Evolutionary conservation across 1,140 invertebrate genomes (phyloP).

Genomic region (Holcopasites calliopsidis): DNA sequence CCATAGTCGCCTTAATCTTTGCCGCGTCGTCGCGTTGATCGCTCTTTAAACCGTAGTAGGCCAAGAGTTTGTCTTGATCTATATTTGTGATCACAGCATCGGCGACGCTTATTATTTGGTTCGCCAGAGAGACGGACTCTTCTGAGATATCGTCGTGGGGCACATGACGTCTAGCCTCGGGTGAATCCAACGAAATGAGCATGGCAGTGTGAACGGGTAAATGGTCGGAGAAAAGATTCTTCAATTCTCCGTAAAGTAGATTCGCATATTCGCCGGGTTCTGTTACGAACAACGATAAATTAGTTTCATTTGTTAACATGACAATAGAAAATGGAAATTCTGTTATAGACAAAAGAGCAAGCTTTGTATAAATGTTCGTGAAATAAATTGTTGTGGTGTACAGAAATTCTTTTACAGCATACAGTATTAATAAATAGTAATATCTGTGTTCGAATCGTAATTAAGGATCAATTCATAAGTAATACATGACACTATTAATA

Average conservation of each 20-base stretch:
- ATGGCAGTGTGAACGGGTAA: conserved; percentile 88
- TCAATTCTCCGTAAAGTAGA: conserved; percentile 88
- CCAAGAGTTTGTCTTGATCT: conserved; percentile 87
- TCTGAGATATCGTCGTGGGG: conserved; percentile 80
- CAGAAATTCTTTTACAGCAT: conserved; percentile 8
- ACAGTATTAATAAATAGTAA: background rate
- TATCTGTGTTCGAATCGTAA: background rate
- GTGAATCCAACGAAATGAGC: conserved; percentile 86
- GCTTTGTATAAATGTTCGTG: background rate
- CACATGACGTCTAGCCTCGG: conserved; percentile 77
- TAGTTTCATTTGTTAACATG: conserved; percentile 9
- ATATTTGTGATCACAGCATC: conserved; percentile 86
- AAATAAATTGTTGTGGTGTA: background rate
- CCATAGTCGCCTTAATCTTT: conserved; percentile 91
- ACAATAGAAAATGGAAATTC: background rate
- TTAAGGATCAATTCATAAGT: too few species aligned
- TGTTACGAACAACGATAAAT: conserved; percentile 41
- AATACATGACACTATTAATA: background rate
- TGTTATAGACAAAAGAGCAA: background rate
- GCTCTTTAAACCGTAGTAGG: conserved; percentile 89
- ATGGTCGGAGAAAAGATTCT: conserved; percentile 85
- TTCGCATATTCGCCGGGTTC: conserved; percentile 82
- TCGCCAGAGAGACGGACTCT: conserved; percentile 79
- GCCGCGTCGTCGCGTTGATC: conserved; percentile 87
- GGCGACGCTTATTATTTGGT: conserved; percentile 82